phyloP scores from a whole-genome alignment of 2,888 invertebrate species.

The Spicauda simplicius region DNA sequence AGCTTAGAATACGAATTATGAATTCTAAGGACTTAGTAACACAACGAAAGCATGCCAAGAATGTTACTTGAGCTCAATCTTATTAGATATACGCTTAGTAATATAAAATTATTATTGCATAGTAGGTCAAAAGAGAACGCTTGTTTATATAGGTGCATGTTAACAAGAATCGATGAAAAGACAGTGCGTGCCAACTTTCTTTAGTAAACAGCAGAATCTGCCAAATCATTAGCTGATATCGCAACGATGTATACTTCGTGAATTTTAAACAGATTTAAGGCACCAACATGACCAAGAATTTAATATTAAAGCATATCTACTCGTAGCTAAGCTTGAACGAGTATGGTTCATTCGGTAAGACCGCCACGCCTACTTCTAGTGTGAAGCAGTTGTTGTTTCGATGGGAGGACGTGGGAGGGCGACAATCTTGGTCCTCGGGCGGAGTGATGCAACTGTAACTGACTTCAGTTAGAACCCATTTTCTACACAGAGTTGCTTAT shows the following conservation, averaged over 20 bases:
- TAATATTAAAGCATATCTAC: too few relatives aligned
- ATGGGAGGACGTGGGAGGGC: too few relatives aligned
- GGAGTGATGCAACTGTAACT: too few relatives aligned
- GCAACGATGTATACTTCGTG: neutral
- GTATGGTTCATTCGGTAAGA: too few relatives aligned
- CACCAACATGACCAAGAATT: too few relatives aligned
- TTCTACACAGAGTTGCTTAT: too few relatives aligned
- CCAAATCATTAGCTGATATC: constrained; percentile 25
- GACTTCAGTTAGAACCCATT: too few relatives aligned
- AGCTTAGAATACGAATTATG: neutral
- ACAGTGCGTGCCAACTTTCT: constrained; percentile 34
- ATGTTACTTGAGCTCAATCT: neutral
- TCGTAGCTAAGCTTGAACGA: too few relatives aligned
- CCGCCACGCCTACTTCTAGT: too few relatives aligned
- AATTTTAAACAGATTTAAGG: too few relatives aligned
- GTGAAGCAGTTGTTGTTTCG: too few relatives aligned
- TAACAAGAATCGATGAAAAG: constrained; percentile 20
- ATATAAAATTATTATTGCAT: constrained; percentile 12
- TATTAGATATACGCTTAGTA: neutral
- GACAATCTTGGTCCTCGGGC: too few relatives aligned
- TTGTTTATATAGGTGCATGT: constrained; percentile 6
- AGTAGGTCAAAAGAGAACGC: constrained; percentile 34
- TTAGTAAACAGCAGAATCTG: constrained; percentile 32
- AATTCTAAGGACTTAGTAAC: neutral
- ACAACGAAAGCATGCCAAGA: neutral